These are phyloP conservation scores for Sepiola atlantica DNA, from an alignment of 2,888 invertebrate species.

Conservation along the genomic window DNA sequence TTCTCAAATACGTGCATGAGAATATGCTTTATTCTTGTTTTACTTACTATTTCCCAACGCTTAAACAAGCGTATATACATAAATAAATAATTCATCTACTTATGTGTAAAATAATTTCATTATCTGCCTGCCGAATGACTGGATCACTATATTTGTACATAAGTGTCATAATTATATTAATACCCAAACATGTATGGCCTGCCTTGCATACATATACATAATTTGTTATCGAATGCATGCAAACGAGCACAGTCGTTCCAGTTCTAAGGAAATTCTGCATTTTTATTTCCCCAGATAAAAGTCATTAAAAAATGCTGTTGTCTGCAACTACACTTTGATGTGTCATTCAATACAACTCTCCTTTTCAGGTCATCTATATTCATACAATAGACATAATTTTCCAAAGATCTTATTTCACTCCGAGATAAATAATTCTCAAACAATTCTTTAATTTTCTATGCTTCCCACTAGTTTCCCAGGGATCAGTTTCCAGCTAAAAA, in stretches of 20 bases:
- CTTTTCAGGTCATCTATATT: background rate
- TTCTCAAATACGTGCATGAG: background rate
- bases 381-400: constrained; percentile 8
- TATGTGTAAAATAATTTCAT: background rate
- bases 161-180: background rate
- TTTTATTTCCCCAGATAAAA: constrained; percentile 12
- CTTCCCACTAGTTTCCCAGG: background rate
- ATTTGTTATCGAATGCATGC: background rate
- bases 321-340: background rate
- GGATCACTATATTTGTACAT: background rate
- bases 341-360: background rate
- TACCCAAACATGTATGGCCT: background rate
- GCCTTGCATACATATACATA: background rate
- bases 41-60: background rate
- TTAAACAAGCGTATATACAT: background rate
- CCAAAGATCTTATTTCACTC: background rate
- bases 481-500: constrained; percentile 7
- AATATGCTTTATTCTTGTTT: background rate
- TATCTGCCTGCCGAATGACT: background rate
- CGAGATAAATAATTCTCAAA: background rate
- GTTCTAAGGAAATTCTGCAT: background rate
- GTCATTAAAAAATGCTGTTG: background rate
- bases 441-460: background rate
- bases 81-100: background rate
- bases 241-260: background rate